phyloP scores from a whole-genome alignment of 2,113 vertebrate species.

The Leptobrachium leishanense region DNA sequence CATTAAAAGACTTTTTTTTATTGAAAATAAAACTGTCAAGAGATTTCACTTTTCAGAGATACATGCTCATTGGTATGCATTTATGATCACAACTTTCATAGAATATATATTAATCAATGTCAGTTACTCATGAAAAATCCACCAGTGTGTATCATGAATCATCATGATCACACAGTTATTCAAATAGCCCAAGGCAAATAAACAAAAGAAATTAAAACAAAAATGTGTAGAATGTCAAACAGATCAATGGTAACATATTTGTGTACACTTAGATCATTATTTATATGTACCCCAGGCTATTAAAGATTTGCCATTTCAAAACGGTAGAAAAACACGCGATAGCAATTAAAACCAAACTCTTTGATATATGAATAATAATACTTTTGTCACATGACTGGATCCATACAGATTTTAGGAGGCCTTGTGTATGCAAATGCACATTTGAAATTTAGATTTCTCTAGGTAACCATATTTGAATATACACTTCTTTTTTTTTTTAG shows the following conservation, averaged over 20 bases:
- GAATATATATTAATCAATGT: constrained; percentile 59
- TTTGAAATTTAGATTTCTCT: too few species aligned
- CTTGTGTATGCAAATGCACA: too few species aligned
- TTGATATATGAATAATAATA: constrained; percentile 57
- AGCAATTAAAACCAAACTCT: constrained; percentile 70
- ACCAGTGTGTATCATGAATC: constrained; percentile 54
- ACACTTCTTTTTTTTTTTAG: too few species aligned
- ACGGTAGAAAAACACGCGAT: constrained; percentile 60
- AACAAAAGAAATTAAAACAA: constrained; percentile 60
- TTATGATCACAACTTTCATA: constrained; percentile 49
- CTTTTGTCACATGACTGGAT: constrained; percentile 61
- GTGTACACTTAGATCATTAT: constrained; percentile 63
- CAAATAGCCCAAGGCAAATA: constrained; percentile 62
- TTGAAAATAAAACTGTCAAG: constrained; percentile 22
- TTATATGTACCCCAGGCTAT: constrained; percentile 62
- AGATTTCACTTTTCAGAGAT: constrained; percentile 30
- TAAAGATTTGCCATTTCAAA: constrained; percentile 67
- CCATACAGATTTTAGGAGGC: constrained; percentile 33
- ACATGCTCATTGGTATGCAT: constrained; percentile 32
- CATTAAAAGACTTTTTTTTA: constrained; percentile 22
- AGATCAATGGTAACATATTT: constrained; percentile 68
- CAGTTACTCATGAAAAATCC: constrained; percentile 57
- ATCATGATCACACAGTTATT: constrained; percentile 62
- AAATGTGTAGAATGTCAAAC: constrained; percentile 60
- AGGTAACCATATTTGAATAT: too few species aligned